These are phyloP conservation scores for Piscicola geometra DNA, from an alignment of 2,888 invertebrate genomes.

Conservation along the genomic window DNA sequence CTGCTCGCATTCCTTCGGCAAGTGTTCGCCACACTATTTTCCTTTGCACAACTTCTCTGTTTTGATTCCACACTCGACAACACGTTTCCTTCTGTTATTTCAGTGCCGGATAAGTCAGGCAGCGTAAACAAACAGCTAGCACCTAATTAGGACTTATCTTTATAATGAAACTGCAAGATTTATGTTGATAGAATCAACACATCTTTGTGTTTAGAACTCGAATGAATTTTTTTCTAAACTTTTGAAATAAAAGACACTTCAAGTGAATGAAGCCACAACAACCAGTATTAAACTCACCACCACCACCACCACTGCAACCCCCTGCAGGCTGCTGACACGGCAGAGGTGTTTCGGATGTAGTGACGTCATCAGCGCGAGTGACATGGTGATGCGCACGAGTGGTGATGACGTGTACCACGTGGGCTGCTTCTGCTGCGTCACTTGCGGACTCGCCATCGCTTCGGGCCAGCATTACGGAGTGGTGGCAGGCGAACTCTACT, in stretches of 20 bases:
- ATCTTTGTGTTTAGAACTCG: too few relatives aligned
- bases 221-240: too few relatives aligned
- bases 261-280: too few relatives aligned
- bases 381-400: slow-evolving; percentile 24
- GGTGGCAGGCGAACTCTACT: slow-evolving; percentile 17
- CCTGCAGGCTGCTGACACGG: slow-evolving; percentile 13
- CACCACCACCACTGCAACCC: background rate
- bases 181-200: too few relatives aligned
- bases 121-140: too few relatives aligned
- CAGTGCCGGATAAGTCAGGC: too few relatives aligned
- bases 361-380: slow-evolving; percentile 14
- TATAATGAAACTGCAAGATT: background rate
- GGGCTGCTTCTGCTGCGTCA: slow-evolving; percentile 25
- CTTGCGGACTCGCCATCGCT: slow-evolving; percentile 2
- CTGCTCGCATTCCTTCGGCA: too few relatives aligned
- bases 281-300: too few relatives aligned
- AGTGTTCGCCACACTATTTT: background rate
- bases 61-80: background rate
- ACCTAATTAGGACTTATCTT: background rate
- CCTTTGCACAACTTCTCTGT: background rate
- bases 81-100: too few relatives aligned
- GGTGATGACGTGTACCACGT: slow-evolving; percentile 24
- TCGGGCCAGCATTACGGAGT: slow-evolving; percentile 19
- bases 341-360: slow-evolving; percentile 18
- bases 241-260: too few relatives aligned